These are phyloP conservation scores for Desoria tigrina DNA, from an alignment of 2,888 invertebrate genomes.

Conservation along the genomic window DNA sequence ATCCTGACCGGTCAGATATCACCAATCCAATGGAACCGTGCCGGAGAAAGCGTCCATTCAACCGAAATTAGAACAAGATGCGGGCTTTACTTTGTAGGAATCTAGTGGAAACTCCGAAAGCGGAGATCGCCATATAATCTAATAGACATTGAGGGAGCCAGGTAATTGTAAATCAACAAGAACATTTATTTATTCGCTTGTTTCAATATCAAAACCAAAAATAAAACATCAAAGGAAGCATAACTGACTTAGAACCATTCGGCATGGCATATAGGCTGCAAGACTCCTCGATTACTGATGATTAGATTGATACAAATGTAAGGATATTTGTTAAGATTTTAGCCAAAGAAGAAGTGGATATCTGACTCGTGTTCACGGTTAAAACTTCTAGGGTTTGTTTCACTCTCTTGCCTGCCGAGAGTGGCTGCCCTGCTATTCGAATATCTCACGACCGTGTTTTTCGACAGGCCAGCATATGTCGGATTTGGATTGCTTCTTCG, in stretches of 20 bases:
- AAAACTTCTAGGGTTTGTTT: slow-evolving; percentile 49
- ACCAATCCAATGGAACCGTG: background rate
- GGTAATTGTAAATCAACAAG: no score
- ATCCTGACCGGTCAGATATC: background rate
- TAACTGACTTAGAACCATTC: slow-evolving; percentile 3
- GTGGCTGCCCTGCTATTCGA: slow-evolving; percentile 44
- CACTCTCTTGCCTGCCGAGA: slow-evolving; percentile 45
- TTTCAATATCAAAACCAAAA: background rate
- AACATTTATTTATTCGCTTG: no score
- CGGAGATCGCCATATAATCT: no score
- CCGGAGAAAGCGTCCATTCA: background rate
- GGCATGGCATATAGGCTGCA: no score
- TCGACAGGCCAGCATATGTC: slow-evolving; percentile 14
- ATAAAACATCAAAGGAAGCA: background rate
- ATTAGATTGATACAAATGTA: slow-evolving; percentile 4
- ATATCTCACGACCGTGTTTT: slow-evolving; percentile 38
- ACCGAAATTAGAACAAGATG: background rate
- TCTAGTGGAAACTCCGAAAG: no score
- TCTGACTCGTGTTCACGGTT: slow-evolving; percentile 43
- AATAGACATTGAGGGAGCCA: no score
- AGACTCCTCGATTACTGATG: background rate
- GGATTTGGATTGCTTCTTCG: slow-evolving; percentile 32
- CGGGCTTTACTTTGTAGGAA: no score
- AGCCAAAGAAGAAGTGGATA: slow-evolving; percentile 51
- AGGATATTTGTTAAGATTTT: slow-evolving; percentile 5